phyloP scores from a whole-genome alignment of 2,113 vertebrate species.

The Anhinga anhinga region DNA sequence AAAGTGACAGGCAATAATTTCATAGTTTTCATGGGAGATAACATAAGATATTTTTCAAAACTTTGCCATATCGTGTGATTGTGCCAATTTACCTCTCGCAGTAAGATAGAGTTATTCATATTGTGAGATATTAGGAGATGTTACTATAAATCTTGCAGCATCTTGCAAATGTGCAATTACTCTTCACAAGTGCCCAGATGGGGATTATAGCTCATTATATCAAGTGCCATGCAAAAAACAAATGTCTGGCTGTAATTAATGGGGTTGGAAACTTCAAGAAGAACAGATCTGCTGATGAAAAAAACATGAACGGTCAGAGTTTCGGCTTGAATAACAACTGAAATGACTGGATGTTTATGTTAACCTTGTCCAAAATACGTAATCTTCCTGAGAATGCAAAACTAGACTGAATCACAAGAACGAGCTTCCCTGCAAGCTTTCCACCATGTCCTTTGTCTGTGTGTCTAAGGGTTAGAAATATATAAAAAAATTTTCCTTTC shows the following conservation, averaged over 20 bases:
- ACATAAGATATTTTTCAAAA: background rate
- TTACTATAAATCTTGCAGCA: conserved; percentile 42
- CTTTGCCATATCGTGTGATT: background rate
- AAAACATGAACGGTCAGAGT: background rate
- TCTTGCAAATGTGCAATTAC: conserved; percentile 47
- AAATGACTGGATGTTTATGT: conserved; percentile 11
- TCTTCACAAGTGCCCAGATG: conserved; percentile 52
- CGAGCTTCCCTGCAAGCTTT: background rate
- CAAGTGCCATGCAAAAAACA: conserved; percentile 29
- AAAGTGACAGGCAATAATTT: conserved; percentile 36
- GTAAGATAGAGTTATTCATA: background rate
- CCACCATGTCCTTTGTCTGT: background rate
- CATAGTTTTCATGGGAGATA: conserved; percentile 21
- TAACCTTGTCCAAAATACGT: conserved; percentile 14
- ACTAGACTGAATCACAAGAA: background rate
- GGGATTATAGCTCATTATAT: conserved; percentile 57
- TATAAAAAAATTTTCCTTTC: background rate
- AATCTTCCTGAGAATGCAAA: conserved; percentile 22
- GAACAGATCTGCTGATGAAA: conserved; percentile 44
- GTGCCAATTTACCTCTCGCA: conserved; percentile 21
- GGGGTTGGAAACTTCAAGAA: conserved; percentile 17
- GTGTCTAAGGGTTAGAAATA: background rate
- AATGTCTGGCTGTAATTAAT: conserved; percentile 45
- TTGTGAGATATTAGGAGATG: background rate
- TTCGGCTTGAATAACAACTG: background rate